A percentile compares a stretch with the other conserved stretches of the same genome.
Conservation (phyloP, 2,113 vertebrate genomes). For the Scopus umbretta region DNA sequence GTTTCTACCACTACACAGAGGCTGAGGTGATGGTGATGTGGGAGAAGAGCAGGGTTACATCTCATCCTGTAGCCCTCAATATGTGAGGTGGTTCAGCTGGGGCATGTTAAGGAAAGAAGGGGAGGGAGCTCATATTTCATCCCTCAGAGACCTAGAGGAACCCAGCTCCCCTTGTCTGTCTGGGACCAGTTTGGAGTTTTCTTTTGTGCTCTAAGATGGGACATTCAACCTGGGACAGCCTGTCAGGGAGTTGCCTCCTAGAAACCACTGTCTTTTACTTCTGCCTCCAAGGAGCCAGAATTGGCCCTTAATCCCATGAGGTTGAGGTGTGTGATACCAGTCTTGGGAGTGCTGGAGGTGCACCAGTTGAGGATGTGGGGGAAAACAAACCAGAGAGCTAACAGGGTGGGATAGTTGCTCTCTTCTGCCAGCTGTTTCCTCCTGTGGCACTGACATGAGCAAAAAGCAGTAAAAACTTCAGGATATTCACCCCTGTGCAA, state of each 20-base stretch:
- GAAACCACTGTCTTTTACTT: neutral
- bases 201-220: neutral
- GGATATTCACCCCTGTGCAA: neutral
- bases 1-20: conserved; percentile 92
- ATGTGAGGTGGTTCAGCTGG: neutral
- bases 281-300: neutral
- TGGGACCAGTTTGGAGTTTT: neutral
- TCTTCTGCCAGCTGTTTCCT: neutral
- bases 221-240: neutral
- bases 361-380: neutral
- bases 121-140: neutral
- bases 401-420: neutral
- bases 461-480: neutral
- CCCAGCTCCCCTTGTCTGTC: neutral
- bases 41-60: neutral
- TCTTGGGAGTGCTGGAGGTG: neutral
- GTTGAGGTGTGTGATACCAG: neutral
- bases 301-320: neutral
- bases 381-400: neutral
- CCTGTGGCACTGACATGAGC: neutral
- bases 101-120: neutral
- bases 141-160: neutral
- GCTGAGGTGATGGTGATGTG: conserved; percentile 71
- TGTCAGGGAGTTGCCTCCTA: neutral
- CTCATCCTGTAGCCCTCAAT: neutral